A percentile compares a stretch with the other conserved stretches of the same genome.
Evolutionary conservation across 2,797 vertebrate genomes (phyloP).

Genomic region (Fistularia commersonii): DNA sequence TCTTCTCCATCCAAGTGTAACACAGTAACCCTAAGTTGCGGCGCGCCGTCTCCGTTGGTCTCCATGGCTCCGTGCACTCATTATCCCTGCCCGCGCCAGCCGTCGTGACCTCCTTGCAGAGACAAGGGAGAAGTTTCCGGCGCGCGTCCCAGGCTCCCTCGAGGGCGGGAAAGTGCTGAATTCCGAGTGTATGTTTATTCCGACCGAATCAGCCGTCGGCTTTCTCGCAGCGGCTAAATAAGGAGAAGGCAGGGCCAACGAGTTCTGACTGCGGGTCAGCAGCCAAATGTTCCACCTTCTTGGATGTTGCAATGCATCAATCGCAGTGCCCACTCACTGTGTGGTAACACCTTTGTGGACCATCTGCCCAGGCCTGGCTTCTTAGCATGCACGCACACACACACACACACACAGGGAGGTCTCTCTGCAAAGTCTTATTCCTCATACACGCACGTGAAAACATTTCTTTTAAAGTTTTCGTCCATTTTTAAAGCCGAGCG

Average conservation of each 20-base stretch:
- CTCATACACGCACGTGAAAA: not conserved
- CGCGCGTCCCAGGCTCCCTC: constrained; percentile 54
- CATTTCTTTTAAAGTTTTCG: no score
- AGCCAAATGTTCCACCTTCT: constrained; percentile 81
- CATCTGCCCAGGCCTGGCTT: constrained; percentile 69
- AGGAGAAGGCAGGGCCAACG: constrained; percentile 63
- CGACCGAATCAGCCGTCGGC: constrained; percentile 62
- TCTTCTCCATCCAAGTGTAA: constrained; percentile 62
- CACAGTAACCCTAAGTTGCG: constrained; percentile 43
- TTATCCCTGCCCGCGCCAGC: constrained; percentile 28
- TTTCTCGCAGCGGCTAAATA: constrained; percentile 63
- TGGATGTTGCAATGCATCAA: constrained; percentile 77
- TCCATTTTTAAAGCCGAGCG: no score
- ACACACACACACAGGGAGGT: constrained; percentile 11
- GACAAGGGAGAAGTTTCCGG: constrained; percentile 55
- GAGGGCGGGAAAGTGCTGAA: constrained; percentile 61
- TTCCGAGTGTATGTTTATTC: constrained; percentile 54
- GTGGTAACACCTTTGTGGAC: constrained; percentile 74
- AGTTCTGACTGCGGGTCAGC: constrained; percentile 76
- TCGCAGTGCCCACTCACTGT: constrained; percentile 75
- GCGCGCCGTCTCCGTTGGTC: constrained; percentile 17
- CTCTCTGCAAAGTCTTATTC: no score
- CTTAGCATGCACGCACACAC: constrained; percentile 43
- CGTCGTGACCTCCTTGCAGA: constrained; percentile 65
- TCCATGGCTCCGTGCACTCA: constrained; percentile 33